Conservation (phyloP, 2,888 invertebrate genomes). For the Spodoptera exigua region DNA sequence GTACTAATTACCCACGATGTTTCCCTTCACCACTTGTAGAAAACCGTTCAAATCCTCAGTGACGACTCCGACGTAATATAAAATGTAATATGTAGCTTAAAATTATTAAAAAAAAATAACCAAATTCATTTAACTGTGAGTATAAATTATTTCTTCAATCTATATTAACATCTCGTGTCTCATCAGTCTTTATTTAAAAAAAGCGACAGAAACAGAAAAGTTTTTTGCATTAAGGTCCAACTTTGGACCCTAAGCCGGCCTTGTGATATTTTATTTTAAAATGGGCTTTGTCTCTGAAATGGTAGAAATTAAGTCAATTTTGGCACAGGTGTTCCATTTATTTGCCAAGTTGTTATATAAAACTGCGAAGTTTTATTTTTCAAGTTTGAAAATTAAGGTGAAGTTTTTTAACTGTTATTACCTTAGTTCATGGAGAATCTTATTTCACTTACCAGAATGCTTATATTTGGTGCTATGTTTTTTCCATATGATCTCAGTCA, state of each 20-base stretch:
- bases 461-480: too few relatives aligned
- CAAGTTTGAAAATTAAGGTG: conserved; percentile 1
- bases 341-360: conserved; percentile 7
- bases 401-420: not conserved
- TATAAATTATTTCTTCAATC: conserved; percentile 46
- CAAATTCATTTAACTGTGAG: conserved; percentile 1
- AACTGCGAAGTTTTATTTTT: conserved; percentile 17
- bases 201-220: conserved; percentile 36
- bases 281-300: conserved; percentile 21
- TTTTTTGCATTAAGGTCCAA: conserved; percentile 27
- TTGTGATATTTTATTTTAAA: conserved; percentile 24
- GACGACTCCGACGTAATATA: too few relatives aligned
- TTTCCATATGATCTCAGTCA: too few relatives aligned
- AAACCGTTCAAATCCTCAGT: too few relatives aligned
- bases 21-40: too few relatives aligned
- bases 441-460: too few relatives aligned
- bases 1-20: too few relatives aligned
- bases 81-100: too few relatives aligned
- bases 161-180: conserved; percentile 38
- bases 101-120: conserved; percentile 16
- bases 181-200: conserved; percentile 24
- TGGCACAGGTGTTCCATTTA: conserved; percentile 32
- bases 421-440: too few relatives aligned
- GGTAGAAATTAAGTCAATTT: conserved; percentile 36
- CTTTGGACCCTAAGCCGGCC: conserved; percentile 27